These are phyloP conservation scores for Alcedo atthis DNA, from an alignment of 2,797 vertebrate species.

Conservation along the genomic window DNA sequence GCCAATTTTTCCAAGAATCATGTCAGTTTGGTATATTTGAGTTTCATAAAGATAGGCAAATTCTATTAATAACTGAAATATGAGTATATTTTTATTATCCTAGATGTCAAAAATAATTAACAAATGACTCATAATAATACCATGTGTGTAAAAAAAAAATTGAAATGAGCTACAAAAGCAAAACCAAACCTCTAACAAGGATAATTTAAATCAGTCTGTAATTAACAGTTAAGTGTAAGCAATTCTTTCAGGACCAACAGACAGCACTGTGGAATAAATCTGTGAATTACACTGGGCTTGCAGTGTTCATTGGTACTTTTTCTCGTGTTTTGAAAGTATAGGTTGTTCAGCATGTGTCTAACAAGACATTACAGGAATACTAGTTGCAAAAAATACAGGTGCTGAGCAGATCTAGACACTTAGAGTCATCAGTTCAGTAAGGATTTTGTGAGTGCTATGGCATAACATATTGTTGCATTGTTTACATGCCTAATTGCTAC, in stretches of 20 bases:
- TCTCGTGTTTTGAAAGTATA: not conserved
- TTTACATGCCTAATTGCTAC: not conserved
- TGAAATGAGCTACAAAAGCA: not conserved
- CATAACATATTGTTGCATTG: not conserved
- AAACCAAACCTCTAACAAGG: not conserved
- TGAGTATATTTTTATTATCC: constrained; percentile 42
- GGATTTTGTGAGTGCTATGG: not conserved
- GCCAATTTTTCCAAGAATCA: constrained; percentile 5
- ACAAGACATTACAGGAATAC: not conserved
- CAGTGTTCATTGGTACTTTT: not conserved
- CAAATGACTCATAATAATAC: constrained; percentile 36
- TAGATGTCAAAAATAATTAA: constrained; percentile 55
- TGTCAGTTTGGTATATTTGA: not conserved
- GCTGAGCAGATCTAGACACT: not conserved
- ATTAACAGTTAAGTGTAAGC: not conserved
- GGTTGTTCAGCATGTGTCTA: not conserved
- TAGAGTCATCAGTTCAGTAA: not conserved
- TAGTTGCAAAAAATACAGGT: not conserved
- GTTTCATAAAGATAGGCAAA: not conserved
- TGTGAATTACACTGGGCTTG: not conserved
- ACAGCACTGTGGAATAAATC: constrained; percentile 18
- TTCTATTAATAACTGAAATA: constrained; percentile 42
- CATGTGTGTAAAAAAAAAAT: not conserved
- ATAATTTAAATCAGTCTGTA: constrained; percentile 21
- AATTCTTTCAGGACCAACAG: constrained; percentile 2